Evolutionary conservation across 2,888 invertebrate genomes (phyloP), one percentile per base, ranked within the genome.

Genomic region (Zelleria hepariella): DNA sequence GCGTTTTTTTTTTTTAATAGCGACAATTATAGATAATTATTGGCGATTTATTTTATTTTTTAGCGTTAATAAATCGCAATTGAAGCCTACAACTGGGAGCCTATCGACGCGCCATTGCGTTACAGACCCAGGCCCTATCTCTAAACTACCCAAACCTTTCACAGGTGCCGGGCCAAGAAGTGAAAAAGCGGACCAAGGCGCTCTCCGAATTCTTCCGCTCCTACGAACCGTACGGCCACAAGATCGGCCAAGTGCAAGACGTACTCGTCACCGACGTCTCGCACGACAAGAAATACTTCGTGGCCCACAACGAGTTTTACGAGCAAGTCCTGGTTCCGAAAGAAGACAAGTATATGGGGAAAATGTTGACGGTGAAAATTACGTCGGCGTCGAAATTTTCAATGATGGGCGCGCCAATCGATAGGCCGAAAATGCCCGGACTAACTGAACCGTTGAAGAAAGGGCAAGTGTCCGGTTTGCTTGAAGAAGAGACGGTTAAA

Each of bases 301-400:
- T 99, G 7, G 98, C 94, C 0, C 99, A 99, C 83, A 99, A 98
- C 81, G 95, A 98, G 75, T 95, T 85, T 73, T 99, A 99, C 74
- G 98, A 98, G 74, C 99, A 87, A 62, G 94, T 98, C 0, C 77
- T 98, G 60, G 90, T 98, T 0, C 96, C 96, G 0, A 94, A 95
- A 86, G 90, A 91, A 5, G 90, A 93, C 0, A 91, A 92, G 66
- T 92, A 93, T 54, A 91, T 98, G 91, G 98, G 98, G 0, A 95
- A 95, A 74, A 91, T 94, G 78, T 87, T 98, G 0, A 92, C 91
- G 0, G 97, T 98, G 0, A 90, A 91, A 73, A 95, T 98, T 5
- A 79, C 83, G 0, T 86, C 90, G 15, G 90, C 93, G 0, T 90
- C 91, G 0, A 96, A 96, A 69, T 94, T 95, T 78, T 95, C 94